These are phyloP conservation scores for Phoxinus phoxinus DNA, from an alignment of 2,113 vertebrate species.

Conservation along the genomic window DNA sequence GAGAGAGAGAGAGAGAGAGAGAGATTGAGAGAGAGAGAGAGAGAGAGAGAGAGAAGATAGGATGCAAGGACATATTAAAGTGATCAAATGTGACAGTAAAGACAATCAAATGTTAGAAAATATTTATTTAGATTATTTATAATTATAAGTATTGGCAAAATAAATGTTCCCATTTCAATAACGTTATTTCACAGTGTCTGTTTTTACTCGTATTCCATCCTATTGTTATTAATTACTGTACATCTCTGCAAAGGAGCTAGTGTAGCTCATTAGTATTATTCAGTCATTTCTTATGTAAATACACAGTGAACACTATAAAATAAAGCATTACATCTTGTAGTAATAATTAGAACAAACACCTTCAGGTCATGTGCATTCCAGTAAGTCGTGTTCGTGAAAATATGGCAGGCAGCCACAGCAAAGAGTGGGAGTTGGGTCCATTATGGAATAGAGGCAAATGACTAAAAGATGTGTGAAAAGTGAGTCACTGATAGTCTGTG, in stretches of 20 bases:
- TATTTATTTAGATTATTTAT: neutral
- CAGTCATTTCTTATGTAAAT: neutral
- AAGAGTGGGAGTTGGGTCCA: constrained; percentile 40
- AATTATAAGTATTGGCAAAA: neutral
- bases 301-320: neutral
- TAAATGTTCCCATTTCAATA: neutral
- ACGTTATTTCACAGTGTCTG: neutral
- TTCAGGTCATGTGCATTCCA: constrained; percentile 33
- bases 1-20: too few relatives aligned
- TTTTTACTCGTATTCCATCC: neutral
- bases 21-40: too few relatives aligned
- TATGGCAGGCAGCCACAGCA: constrained; percentile 18
- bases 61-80: neutral
- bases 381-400: constrained; percentile 53
- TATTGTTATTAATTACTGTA: neutral
- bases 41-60: neutral
- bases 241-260: neutral
- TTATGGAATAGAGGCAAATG: constrained; percentile 48
- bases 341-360: constrained; percentile 23
- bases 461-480: constrained; percentile 64
- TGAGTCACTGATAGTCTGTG: constrained; percentile 70
- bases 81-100: neutral
- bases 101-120: neutral
- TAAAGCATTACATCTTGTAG: neutral
- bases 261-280: neutral